Evolutionary conservation across 1,140 invertebrate species (phyloP).

Genomic region (Drosophila suzukii): DNA sequence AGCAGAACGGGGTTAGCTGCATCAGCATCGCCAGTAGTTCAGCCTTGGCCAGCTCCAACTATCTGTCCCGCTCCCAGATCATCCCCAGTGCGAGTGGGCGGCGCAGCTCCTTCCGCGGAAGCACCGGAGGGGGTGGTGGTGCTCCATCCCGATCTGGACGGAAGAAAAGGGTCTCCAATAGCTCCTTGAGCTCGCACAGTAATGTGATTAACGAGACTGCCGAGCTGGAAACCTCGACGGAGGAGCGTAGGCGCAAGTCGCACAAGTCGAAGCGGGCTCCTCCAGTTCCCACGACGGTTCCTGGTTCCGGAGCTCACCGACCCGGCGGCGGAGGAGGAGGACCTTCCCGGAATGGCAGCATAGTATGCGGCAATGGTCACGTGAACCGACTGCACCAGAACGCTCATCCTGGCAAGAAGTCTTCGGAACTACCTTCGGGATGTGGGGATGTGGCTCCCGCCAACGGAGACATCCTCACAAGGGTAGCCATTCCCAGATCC

Average conservation of each 20-base stretch:
- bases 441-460: constrained; percentile 76
- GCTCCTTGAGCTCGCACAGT: constrained; percentile 87
- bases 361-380: constrained; percentile 70
- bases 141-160: constrained; percentile 85
- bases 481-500: constrained; percentile 92
- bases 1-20: constrained; percentile 89
- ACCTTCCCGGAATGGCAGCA: constrained; percentile 25
- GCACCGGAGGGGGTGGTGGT: constrained; percentile 17
- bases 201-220: constrained; percentile 84
- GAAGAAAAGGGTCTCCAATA: constrained; percentile 87
- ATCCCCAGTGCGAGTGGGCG: constrained; percentile 51
- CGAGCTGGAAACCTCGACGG: constrained; percentile 78
- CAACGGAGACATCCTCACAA: constrained; percentile 91
- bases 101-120: constrained; percentile 78
- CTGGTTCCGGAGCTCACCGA: constrained; percentile 30
- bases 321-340: constrained; percentile 1
- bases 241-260: constrained; percentile 80
- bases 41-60: constrained; percentile 84
- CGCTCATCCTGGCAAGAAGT: constrained; percentile 43
- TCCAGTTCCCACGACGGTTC: constrained; percentile 65
- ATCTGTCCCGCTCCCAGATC: constrained; percentile 69
- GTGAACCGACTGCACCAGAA: constrained; percentile 54
- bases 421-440: constrained; percentile 46
- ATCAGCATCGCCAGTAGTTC: constrained; percentile 88
- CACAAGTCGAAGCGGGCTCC: constrained; percentile 81